Evolutionary conservation across 2,888 invertebrate species (phyloP), one percentile per base, ranked within the genome.

Genomic region (Branchipolynoe longqiensis): DNA sequence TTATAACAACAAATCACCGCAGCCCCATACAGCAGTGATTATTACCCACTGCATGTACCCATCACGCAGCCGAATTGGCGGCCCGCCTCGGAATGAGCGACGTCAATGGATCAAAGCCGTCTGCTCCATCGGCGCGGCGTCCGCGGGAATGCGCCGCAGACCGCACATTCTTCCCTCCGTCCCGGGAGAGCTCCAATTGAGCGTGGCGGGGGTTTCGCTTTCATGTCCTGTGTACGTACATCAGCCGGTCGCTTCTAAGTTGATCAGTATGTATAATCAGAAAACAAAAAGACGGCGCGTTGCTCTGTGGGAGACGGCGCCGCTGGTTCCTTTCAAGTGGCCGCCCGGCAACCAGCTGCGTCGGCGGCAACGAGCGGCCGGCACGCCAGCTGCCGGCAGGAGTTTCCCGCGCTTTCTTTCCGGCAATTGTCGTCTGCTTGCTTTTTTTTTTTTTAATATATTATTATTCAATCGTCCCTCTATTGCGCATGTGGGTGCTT

Each of bases 211-310:
- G 0, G 6, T 33, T n/a, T n/a, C n/a, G 38, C 69, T 69, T 69
- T 69, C 38, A 69, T 69, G 22, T 69, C 36, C 38, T 38, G 33
- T 69, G 69, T 69, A 36, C 36, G 8, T 38, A 14, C 36, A 1
- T 33, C 38, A 12, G 4, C 36, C 33, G 14, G 69, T 12, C 36
- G 12, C 36, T 33, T 62, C 38, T 69, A 38, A 36, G 69, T 33
- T 69, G 69, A 69, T 69, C 69, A 69, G 69, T 69, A 69, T 69
- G 33, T 69, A 69, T 69, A 69, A 69, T 69, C 69, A 38, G 69
- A 69, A 69, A 69, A 69, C 69, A 69, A 69, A 62, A 69, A 38
- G 69, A 69, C 69, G 69, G n/a, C 18, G 38, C 36, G 38, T 33
- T 69, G 36, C 36, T 69, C 69, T 33, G n/a, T n/a, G n/a, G 69